These are phyloP conservation scores for Nomada goodeniana DNA, from an alignment of 2,888 invertebrate species.

Conservation along the genomic window DNA sequence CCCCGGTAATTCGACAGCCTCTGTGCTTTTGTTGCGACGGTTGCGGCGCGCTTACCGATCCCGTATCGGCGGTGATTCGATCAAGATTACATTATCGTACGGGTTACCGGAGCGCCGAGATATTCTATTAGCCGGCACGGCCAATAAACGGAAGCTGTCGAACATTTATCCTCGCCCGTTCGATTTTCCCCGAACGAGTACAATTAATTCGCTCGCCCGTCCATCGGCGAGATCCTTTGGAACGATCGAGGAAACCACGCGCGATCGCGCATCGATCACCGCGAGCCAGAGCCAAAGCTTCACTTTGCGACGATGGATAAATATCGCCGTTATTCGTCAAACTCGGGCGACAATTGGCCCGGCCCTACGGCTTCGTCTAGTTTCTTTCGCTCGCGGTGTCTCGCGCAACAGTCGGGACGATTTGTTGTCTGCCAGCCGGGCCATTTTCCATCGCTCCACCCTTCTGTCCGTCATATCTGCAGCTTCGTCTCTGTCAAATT, in stretches of 20 bases:
- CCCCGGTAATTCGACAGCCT: not conserved
- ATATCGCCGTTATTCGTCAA: constrained; percentile 28
- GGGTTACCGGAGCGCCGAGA: too few relatives aligned
- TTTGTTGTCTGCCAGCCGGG: constrained; percentile 69
- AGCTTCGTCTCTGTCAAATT: constrained; percentile 68
- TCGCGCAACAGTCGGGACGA: constrained; percentile 66
- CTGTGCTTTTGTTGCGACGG: not conserved
- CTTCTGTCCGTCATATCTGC: constrained; percentile 69
- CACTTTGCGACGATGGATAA: constrained; percentile 33
- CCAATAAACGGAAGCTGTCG: too few relatives aligned
- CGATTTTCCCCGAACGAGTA: too few relatives aligned
- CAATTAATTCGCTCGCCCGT: too few relatives aligned
- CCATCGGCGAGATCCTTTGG: not conserved
- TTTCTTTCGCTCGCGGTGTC: constrained; percentile 36
- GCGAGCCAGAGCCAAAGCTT: not conserved
- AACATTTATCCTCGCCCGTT: too few relatives aligned
- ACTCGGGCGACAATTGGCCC: constrained; percentile 38
- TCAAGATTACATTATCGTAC: too few relatives aligned
- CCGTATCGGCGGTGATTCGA: too few relatives aligned
- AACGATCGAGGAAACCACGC: constrained; percentile 11
- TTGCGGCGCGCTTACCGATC: not conserved
- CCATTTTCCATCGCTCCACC: constrained; percentile 53
- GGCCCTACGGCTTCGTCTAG: constrained; percentile 29
- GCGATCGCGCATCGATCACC: constrained; percentile 36
- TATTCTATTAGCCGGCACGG: too few relatives aligned